phyloP scores from a whole-genome alignment of 1,140 invertebrate species.

The Arctopsyche grandis region DNA sequence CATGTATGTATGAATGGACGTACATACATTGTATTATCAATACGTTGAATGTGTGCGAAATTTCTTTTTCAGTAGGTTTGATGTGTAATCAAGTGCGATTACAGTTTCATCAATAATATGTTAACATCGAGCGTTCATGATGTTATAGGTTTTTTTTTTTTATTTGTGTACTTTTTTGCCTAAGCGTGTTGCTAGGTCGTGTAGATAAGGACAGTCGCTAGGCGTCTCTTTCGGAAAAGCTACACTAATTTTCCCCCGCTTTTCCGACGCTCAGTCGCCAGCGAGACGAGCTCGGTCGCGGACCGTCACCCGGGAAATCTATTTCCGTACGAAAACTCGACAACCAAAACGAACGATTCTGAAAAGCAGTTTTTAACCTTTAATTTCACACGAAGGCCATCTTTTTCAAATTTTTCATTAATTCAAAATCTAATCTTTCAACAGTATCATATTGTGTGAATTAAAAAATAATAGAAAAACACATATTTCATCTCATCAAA shows the following conservation, averaged over 20 bases:
- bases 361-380: not conserved
- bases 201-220: not conserved
- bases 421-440: too few species aligned
- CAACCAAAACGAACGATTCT: constrained; percentile 33
- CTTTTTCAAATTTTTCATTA: not conserved
- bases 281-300: constrained; percentile 50
- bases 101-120: not conserved
- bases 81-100: not conserved
- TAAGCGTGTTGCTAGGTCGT: not conserved
- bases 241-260: not conserved
- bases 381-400: not conserved
- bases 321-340: constrained; percentile 48
- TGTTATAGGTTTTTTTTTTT: not conserved
- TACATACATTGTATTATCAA: not conserved
- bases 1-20: not conserved
- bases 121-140: not conserved
- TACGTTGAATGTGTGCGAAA: not conserved
- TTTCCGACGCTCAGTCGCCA: constrained; percentile 46
- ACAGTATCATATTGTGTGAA: too few species aligned
- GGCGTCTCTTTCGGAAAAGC: constrained; percentile 20
- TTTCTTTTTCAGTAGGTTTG: not conserved
- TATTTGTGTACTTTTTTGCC: too few species aligned
- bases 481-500: too few species aligned
- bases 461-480: too few species aligned
- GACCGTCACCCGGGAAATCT: constrained; percentile 48